These are phyloP conservation scores for Alviniconcha marisindica DNA, from an alignment of 1,140 invertebrate genomes.

Conservation along the genomic window DNA sequence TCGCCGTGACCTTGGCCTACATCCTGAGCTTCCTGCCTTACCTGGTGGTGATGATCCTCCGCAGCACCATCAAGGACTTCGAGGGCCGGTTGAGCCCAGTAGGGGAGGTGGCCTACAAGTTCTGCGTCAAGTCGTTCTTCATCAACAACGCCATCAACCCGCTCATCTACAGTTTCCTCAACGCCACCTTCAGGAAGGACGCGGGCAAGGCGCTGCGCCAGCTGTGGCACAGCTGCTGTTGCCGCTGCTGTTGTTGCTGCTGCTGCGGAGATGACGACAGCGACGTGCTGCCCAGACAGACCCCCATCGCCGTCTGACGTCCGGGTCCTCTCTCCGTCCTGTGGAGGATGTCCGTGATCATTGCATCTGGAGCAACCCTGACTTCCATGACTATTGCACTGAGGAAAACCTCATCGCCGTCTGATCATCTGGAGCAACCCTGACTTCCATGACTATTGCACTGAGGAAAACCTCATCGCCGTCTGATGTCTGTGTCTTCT, in stretches of 20 bases:
- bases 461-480: too few species aligned
- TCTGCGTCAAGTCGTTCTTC: slow-evolving; percentile 67
- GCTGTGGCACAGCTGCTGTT: slow-evolving; percentile 47
- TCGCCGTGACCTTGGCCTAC: slow-evolving; percentile 64
- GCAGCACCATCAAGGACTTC: slow-evolving; percentile 62
- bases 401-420: too few species aligned
- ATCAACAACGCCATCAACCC: slow-evolving; percentile 69
- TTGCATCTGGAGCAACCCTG: too few species aligned
- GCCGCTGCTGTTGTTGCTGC: slow-evolving; percentile 42
- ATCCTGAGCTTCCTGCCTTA: slow-evolving; percentile 65
- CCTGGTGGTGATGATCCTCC: slow-evolving; percentile 58
- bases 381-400: too few species aligned
- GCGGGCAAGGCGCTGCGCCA: slow-evolving; percentile 50
- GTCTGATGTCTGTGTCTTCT: too few species aligned
- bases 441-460: too few species aligned
- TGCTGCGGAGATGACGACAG: not conserved
- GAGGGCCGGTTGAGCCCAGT: slow-evolving; percentile 56
- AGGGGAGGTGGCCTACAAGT: slow-evolving; percentile 65
- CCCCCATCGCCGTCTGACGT: not conserved
- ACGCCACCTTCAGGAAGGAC: slow-evolving; percentile 60
- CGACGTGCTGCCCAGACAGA: not conserved
- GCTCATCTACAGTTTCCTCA: slow-evolving; percentile 65
- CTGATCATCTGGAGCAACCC: too few species aligned
- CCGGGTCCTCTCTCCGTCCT: not conserved
- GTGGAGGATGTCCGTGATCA: too few species aligned